Evolutionary conservation across 2,888 invertebrate genomes (phyloP).

Genomic region (Marronus borbonicus): DNA sequence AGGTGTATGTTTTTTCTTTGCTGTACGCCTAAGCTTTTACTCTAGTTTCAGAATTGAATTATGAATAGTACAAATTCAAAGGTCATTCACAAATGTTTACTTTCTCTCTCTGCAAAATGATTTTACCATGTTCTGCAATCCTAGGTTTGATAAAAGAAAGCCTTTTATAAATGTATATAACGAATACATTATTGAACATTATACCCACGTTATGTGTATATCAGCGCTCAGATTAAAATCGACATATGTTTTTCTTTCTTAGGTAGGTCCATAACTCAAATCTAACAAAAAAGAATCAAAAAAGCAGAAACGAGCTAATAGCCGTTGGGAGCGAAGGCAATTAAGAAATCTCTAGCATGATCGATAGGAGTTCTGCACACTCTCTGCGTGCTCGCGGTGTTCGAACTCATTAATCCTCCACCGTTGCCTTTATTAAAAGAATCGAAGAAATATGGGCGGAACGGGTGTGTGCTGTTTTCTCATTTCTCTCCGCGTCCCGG

Average conservation of each 20-base stretch:
- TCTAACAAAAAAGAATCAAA: conserved; percentile 1
- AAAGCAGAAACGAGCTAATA: conserved; percentile 52
- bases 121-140: no score
- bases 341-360: conserved; percentile 68
- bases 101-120: no score
- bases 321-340: conserved; percentile 63
- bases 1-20: no score
- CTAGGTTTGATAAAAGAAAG: no score
- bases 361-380: conserved; percentile 63
- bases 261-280: not conserved
- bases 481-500: not conserved
- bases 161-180: no score
- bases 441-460: conserved; percentile 72
- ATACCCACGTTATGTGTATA: no score
- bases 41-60: no score
- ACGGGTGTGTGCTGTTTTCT: conserved; percentile 55
- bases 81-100: no score
- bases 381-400: conserved; percentile 61
- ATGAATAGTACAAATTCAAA: no score
- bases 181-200: no score
- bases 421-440: conserved; percentile 71
- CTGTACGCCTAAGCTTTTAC: no score
- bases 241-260: not conserved
- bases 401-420: conserved; percentile 69
- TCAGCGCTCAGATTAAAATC: not conserved